Percentiles rank a stretch among this genome's conserved stretches.
These are phyloP conservation scores for Phyllotis vaccarum DNA, from an alignment of 2,797 vertebrate genomes.

Conservation along the genomic window DNA sequence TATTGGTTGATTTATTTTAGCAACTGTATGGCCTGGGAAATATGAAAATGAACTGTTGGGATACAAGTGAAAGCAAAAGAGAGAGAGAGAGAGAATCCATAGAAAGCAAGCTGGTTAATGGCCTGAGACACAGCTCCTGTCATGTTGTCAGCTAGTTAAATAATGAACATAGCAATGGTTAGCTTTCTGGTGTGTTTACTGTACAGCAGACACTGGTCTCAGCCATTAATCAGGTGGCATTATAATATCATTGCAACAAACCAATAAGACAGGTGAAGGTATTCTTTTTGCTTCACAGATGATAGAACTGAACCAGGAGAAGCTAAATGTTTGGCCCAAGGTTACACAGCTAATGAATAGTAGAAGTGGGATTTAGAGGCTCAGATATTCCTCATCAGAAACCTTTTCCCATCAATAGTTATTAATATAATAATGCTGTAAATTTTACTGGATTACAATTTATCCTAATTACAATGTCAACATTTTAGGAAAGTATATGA, in stretches of 20 bases:
- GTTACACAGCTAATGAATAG: background rate
- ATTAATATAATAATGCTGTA: background rate
- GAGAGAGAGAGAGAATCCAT: background rate
- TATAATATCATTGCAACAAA: background rate
- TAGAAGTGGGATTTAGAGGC: background rate
- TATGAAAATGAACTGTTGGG: background rate
- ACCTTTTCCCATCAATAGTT: background rate
- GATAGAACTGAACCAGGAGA: background rate
- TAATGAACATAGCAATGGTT: background rate
- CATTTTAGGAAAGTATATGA: conserved; percentile 8
- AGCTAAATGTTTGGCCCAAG: background rate
- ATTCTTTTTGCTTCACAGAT: background rate
- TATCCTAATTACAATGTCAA: background rate
- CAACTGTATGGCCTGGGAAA: background rate
- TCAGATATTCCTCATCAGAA: background rate
- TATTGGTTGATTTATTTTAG: background rate
- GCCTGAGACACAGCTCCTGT: background rate
- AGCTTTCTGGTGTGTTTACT: background rate
- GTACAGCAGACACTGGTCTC: background rate
- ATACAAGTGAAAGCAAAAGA: background rate
- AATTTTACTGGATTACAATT: background rate
- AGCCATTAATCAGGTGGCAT: background rate
- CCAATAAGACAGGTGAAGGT: background rate
- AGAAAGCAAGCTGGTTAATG: background rate
- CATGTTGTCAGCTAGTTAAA: background rate